Base-by-base conservation (phyloP, 1,140 invertebrate genomes). In the Aphelinus atriplicis region DNA sequence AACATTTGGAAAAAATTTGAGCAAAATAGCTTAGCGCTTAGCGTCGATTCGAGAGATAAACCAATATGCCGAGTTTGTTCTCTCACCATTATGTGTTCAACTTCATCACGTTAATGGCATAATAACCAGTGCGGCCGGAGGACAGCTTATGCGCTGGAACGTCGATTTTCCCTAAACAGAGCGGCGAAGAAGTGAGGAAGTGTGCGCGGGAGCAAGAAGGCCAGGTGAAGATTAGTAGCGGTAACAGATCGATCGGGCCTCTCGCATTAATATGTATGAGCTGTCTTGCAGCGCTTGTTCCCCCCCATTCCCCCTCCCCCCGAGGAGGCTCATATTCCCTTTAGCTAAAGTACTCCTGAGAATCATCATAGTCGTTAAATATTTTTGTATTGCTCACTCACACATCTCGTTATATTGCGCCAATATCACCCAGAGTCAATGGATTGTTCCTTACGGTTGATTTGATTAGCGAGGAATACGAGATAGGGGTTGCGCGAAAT, bases 41-140 rank as follows among this genome's bases (percentile, higher is more conserved):
- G 26, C 26, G 26, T 26, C 26, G 26, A 26, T 26, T 26, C 26
- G 26, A 26, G 0, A 26, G 26, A 26, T 26, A 26, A 26, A 26
- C 26, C 26, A 26, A 26, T 26, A 26, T 26, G 26, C 26, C 26
- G 26, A 26, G 26, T 26, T 26, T 26, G 26, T 26, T 26, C 70
- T 57, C 74, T 56, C 56, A 47, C 42, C 50, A 51, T 60, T 60
- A 7, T 62, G 9, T 55, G 81, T 75, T 84, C 83, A 86, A 86
- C 83, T 84, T 86, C 82, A 83, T 86, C 85, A 85, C 81, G 81
- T 85, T 86, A 86, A 86, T 86, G 84, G 84, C 82, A 86, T 86
- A 87, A 86, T 87, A 87, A 86, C 85, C 84, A 84, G 81, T 82
- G 83, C 81, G 80, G 80, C 68, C 78, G 78, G 77, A 60, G 78